These are phyloP conservation scores for Neoitamus cyanurus DNA, from an alignment of 2,888 invertebrate genomes.

Conservation along the genomic window DNA sequence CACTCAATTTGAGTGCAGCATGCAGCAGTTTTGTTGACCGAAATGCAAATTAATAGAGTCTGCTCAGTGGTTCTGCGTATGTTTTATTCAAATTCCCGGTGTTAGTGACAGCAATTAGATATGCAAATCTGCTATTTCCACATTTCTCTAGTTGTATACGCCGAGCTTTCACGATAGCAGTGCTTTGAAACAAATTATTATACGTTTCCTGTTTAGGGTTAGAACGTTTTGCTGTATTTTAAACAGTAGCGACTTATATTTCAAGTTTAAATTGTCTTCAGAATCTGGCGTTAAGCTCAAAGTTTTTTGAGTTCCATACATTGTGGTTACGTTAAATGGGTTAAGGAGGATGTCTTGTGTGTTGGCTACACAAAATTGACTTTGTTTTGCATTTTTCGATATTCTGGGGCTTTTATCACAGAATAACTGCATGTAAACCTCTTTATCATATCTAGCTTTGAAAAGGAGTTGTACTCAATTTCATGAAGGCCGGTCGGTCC, in stretches of 20 bases:
- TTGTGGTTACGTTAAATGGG: no score
- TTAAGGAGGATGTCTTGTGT: not conserved
- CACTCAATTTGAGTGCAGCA: not conserved
- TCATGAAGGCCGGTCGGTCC: no score
- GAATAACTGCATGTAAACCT: no score
- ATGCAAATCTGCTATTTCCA: not conserved
- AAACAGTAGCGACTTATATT: no score
- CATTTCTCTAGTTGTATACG: not conserved
- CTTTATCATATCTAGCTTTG: no score
- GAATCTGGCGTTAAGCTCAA: no score
- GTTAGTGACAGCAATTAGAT: not conserved
- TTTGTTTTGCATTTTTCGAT: no score
- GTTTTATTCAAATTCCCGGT: not conserved
- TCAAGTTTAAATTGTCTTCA: no score
- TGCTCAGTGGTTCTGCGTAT: not conserved
- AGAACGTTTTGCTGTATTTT: no score
- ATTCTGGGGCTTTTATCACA: no score
- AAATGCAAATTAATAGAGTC: conserved; percentile 6
- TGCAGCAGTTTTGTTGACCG: not conserved
- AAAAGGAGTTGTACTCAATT: no score
- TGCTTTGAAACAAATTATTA: not conserved
- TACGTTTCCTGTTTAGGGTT: not conserved
- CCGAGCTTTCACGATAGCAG: not conserved
- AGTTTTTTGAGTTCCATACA: no score
- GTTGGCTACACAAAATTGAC: not conserved